Base-by-base conservation (phyloP, 2,888 invertebrate genomes). In the Rhodophaea formosa region DNA sequence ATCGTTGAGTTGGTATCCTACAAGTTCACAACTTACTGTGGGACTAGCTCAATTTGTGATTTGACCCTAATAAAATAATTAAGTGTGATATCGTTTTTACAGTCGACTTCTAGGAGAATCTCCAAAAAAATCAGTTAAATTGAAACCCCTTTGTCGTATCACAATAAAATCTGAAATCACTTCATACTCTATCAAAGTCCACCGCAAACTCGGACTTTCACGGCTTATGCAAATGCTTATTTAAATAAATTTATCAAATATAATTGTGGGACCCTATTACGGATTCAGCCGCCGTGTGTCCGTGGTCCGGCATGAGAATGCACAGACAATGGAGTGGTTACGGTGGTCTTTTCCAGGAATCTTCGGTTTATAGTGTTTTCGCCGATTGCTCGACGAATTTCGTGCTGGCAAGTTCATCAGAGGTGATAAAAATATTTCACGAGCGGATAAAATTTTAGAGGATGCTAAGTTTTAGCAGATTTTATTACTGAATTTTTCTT, bases 181-280 rank as follows among this genome's bases (percentile, higher is more conserved):
- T 45, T 45, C 10, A 46, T 17, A 23, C 29, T 16, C 12, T 51
- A 47, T 52, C 57, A 59, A 58, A 64, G 58, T 54, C 62, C 66
- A 69, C 65, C 66, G 64, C 61, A 75, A 80, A 83, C 86, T 85
- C 77, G 74, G 78, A 76, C 74, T 87, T 88, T 85, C 83, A 82
- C 82, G 76, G 82, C 70, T 69, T 84, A 89, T 88, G 88, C 84
- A 82, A 88, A 89, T 87, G 79, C 67, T 64, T 73, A 77, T 84
- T 79, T 84, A 88, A 86, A 88, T 88, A 86, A 84, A 88, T 86
- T 88, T 88, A 88, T 88, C 85, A 89, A 88, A 88, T 88, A 89
- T 88, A 88, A 88, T 88, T 90, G 90, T 90, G 90, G 83, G 90
- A 90, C 80, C 87, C 69, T 86, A 88, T 89, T 90, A 86, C 69